Percentiles rank a stretch among this genome's conserved stretches.
Evolutionary conservation across 2,888 invertebrate genomes (phyloP).

Genomic region (Drosophila atripex): DNA sequence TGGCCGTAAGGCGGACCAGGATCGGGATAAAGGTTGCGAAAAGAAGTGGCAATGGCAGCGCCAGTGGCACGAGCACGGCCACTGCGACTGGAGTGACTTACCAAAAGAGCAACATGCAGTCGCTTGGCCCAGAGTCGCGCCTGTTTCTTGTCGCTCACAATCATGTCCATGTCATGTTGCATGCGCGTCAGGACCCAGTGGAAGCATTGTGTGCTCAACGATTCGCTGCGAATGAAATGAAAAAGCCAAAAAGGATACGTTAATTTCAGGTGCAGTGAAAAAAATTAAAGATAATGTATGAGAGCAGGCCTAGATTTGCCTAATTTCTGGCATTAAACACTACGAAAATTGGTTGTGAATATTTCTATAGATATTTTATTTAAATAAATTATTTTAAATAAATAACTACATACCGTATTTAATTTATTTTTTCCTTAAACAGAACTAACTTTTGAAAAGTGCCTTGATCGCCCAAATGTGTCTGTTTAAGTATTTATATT

Average conservation of each 20-base stretch:
- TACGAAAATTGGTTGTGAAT: too few relatives aligned
- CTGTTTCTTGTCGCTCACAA: slow-evolving; percentile 93
- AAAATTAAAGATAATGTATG: not conserved
- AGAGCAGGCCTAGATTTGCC: too few relatives aligned
- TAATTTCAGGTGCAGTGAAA: slow-evolving; percentile 14
- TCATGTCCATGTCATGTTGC: slow-evolving; percentile 96
- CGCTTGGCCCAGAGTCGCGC: slow-evolving; percentile 92
- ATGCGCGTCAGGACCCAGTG: slow-evolving; percentile 89
- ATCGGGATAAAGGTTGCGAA: slow-evolving; percentile 4
- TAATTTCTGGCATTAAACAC: too few relatives aligned
- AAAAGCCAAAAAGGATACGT: slow-evolving; percentile 65
- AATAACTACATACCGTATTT: too few relatives aligned
- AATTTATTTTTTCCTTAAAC: too few relatives aligned
- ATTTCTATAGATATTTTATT: too few relatives aligned
- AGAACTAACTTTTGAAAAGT: not conserved
- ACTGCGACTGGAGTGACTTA: slow-evolving; percentile 61
- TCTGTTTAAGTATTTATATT: slow-evolving; percentile 27
- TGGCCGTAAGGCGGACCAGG: slow-evolving; percentile 14
- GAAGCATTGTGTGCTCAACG: slow-evolving; percentile 95
- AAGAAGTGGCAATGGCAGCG: not conserved
- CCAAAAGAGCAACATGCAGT: slow-evolving; percentile 91
- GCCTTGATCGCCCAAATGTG: not conserved
- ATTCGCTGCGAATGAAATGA: slow-evolving; percentile 88
- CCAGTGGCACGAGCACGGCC: not conserved
- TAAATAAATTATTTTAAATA: too few relatives aligned